Evolutionary conservation across 2,888 invertebrate genomes (phyloP).

Genomic region (Liopterus haemorrhoidalis): DNA sequence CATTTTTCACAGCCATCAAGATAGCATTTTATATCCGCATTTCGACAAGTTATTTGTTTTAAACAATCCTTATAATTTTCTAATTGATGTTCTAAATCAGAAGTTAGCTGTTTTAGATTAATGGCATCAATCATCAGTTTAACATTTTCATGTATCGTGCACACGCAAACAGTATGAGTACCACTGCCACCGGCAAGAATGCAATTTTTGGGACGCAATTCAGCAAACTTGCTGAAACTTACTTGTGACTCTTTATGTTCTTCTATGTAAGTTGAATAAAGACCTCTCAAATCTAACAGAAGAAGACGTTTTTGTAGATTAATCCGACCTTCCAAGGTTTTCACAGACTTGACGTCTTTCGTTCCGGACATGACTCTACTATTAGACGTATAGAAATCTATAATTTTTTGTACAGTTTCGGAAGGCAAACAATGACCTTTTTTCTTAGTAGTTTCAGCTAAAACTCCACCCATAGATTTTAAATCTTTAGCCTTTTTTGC

Average conservation of each 20-base stretch:
- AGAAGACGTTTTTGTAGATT: constrained; percentile 22
- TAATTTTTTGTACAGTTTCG: background rate
- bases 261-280: constrained; percentile 15
- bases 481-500: constrained; percentile 4
- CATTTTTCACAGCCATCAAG: constrained; percentile 3
- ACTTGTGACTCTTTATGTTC: constrained; percentile 11
- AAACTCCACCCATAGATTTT: background rate
- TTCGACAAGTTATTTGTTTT: constrained; percentile 17
- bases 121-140: constrained; percentile 18
- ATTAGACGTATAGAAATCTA: constrained; percentile 19
- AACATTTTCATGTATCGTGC: constrained; percentile 20
- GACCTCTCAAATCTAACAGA: constrained; percentile 19
- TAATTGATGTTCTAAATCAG: constrained; percentile 5
- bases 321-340: constrained; percentile 11
- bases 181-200: constrained; percentile 21
- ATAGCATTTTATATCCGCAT: constrained; percentile 18
- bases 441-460: background rate
- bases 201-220: constrained; percentile 20
- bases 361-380: constrained; percentile 22
- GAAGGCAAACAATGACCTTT: background rate
- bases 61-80: constrained; percentile 18
- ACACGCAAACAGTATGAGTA: constrained; percentile 26
- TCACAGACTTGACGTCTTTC: constrained; percentile 21
- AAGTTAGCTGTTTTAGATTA: constrained; percentile 13
- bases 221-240: constrained; percentile 22